Conservation (phyloP, 2,113 vertebrate species). For the Sinosuthora webbiana region DNA sequence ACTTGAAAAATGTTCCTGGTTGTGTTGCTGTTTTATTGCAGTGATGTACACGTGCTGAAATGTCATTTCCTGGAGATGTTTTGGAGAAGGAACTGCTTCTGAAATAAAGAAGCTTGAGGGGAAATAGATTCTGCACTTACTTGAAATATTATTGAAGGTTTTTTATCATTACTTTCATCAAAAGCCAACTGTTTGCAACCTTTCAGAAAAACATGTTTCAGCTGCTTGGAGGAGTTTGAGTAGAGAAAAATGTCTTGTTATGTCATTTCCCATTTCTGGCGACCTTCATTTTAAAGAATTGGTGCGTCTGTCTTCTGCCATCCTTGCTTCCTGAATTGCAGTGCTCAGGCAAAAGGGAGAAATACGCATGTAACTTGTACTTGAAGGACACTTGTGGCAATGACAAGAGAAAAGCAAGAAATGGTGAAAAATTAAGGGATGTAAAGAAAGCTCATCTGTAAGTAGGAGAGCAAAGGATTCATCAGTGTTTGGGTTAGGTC, state of each 20-base stretch:
- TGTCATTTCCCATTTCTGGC: neutral
- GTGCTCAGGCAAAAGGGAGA: neutral
- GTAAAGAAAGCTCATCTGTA: neutral
- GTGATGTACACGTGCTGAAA: neutral
- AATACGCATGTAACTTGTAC: neutral
- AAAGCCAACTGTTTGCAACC: neutral
- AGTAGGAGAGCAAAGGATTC: neutral
- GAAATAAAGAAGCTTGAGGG: conserved; percentile 1
- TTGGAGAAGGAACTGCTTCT: neutral
- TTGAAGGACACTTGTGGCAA: neutral
- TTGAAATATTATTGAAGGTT: neutral
- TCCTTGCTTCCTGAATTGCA: neutral
- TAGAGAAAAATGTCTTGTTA: neutral
- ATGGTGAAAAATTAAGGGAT: neutral
- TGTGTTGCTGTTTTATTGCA: neutral
- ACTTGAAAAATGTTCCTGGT: neutral
- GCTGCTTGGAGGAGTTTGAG: neutral
- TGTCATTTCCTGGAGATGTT: neutral
- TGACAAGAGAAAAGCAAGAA: neutral
- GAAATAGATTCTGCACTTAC: neutral
- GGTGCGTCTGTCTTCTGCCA: rapidly evolving
- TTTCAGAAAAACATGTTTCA: neutral
- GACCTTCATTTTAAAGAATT: neutral
- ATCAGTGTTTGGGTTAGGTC: neutral
- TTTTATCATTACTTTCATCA: neutral